These are phyloP conservation scores for Erpornis zantholeuca DNA, from an alignment of 2,113 vertebrate species.

Conservation along the genomic window DNA sequence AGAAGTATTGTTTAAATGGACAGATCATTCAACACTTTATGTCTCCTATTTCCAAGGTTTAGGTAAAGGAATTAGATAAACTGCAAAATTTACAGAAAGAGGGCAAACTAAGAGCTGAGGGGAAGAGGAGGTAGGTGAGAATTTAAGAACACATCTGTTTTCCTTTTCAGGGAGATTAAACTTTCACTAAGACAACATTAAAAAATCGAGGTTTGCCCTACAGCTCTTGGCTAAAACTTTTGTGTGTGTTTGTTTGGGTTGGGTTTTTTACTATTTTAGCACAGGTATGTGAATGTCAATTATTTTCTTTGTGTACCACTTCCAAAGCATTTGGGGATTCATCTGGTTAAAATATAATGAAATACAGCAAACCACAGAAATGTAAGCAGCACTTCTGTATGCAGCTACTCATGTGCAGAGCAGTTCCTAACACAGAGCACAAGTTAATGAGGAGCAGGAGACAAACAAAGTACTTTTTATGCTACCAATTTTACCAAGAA, in stretches of 20 bases:
- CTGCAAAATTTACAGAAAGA: neutral
- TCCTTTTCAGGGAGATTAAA: neutral
- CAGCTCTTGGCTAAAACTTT: neutral
- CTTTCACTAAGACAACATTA: neutral
- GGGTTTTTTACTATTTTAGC: neutral
- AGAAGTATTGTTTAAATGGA: neutral
- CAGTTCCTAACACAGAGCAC: neutral
- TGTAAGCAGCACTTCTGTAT: neutral
- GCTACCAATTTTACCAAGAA: neutral
- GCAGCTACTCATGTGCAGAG: neutral
- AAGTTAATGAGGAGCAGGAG: neutral
- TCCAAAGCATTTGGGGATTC: neutral
- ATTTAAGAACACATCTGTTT: neutral
- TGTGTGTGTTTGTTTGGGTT: neutral
- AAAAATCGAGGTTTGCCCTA: neutral
- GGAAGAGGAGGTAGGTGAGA: neutral
- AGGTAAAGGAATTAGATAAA: neutral
- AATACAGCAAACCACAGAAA: neutral
- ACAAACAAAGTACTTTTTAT: neutral
- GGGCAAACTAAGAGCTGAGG: neutral
- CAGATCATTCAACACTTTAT: neutral
- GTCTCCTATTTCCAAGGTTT: neutral
- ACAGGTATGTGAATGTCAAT: neutral
- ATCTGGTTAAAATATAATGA: neutral
- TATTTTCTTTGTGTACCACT: neutral